Percentiles rank a stretch among this genome's conserved stretches.
Evolutionary conservation across 2,797 vertebrate species (phyloP).

Genomic region (Xiphophorus birchmanni): DNA sequence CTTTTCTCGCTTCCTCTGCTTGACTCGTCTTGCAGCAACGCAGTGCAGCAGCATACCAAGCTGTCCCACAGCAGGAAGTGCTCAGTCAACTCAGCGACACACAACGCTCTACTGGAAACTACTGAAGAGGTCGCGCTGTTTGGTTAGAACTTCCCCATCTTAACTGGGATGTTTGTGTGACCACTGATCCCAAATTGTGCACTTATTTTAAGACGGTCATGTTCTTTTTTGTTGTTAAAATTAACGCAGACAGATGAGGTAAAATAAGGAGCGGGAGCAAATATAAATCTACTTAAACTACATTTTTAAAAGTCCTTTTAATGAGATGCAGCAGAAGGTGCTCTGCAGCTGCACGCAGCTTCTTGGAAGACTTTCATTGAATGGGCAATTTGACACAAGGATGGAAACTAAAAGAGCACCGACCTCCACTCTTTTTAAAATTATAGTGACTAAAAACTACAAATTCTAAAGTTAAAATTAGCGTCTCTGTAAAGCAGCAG

Average conservation of each 20-base stretch:
- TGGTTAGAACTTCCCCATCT: not conserved
- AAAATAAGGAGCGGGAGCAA: not conserved
- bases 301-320: not conserved
- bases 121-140: not conserved
- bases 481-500: not conserved
- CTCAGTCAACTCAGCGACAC: constrained; percentile 1
- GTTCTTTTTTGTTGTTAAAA: not conserved
- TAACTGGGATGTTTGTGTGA: not conserved
- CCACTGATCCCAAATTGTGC: not conserved
- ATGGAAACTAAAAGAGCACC: not conserved
- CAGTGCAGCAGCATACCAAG: constrained; percentile 18
- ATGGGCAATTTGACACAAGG: not conserved
- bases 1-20: constrained; percentile 35
- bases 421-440: not conserved
- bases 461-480: not conserved
- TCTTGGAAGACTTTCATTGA: no score
- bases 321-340: not conserved
- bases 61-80: constrained; percentile 34
- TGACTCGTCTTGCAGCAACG: not conserved
- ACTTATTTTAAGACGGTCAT: not conserved
- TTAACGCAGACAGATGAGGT: not conserved
- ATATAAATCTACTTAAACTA: no score
- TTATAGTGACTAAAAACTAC: not conserved
- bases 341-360: not conserved
- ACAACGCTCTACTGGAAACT: not conserved